A percentile compares a stretch with the other conserved stretches of the same genome.
phyloP scores from a whole-genome alignment of 2,888 invertebrate species.

The Nasonia oneida region DNA sequence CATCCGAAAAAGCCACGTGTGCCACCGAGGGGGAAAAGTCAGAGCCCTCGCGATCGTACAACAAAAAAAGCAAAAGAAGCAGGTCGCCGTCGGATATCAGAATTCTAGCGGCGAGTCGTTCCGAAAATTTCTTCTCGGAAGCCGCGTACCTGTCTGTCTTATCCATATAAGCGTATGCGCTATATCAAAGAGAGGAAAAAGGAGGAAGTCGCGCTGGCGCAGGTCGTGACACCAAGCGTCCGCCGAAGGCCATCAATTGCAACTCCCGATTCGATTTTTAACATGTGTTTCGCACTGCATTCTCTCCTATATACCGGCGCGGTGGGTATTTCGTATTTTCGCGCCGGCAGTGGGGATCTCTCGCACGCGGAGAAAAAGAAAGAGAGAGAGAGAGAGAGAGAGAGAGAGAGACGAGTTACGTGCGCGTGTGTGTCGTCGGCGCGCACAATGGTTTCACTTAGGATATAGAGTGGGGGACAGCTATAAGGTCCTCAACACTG shows the following conservation, averaged over 20 bases:
- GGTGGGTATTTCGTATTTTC: background rate
- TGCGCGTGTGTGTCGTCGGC: background rate
- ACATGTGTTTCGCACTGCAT: background rate
- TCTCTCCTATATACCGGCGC: background rate
- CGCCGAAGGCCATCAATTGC: constrained; percentile 45
- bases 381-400: constrained; percentile 21
- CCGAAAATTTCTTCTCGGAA: constrained; percentile 2
- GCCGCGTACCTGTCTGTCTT: background rate
- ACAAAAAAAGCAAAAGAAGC: background rate
- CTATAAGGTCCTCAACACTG: constrained; percentile 73
- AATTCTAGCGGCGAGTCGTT: background rate
- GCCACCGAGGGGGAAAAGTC: background rate
- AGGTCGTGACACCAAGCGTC: background rate
- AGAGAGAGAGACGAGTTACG: constrained; percentile 12
- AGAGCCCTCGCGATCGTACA: background rate
- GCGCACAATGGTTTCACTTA: constrained; percentile 68
- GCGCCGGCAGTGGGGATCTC: background rate
- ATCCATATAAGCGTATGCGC: too few species aligned
- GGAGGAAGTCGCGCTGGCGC: background rate
- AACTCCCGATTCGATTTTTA: background rate
- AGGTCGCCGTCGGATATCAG: background rate
- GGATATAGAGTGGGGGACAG: constrained; percentile 66
- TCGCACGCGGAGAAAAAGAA: background rate
- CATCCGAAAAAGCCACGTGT: background rate
- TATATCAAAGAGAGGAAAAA: background rate